phyloP scores from a whole-genome alignment of 2,113 vertebrate genomes.

The Aix galericulata region DNA sequence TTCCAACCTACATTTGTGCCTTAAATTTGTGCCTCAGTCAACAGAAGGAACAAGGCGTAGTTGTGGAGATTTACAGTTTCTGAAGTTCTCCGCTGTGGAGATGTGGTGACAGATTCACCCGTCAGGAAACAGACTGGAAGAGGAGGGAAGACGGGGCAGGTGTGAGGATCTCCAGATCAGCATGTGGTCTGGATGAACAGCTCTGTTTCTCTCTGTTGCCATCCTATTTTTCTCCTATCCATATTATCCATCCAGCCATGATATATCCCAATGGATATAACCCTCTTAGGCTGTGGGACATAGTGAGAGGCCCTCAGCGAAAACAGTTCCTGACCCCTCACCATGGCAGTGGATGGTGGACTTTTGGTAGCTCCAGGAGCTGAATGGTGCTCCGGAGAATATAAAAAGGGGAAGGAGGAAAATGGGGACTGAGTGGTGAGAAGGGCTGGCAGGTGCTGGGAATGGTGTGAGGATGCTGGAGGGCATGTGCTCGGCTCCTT shows the following conservation, averaged over 20 bases:
- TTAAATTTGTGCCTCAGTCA: neutral
- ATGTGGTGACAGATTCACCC: neutral
- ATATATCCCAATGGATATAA: neutral
- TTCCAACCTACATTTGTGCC: neutral
- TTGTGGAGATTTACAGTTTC: neutral
- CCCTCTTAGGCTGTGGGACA: neutral
- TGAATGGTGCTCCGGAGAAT: neutral
- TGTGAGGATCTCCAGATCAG: neutral
- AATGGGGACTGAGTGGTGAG: neutral
- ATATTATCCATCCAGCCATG: neutral
- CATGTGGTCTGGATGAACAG: neutral
- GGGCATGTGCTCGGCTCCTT: neutral
- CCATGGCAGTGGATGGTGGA: neutral
- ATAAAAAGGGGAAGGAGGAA: neutral
- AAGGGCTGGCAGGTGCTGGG: neutral
- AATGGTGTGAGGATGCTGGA: neutral
- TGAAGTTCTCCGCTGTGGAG: neutral
- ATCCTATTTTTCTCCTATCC: neutral
- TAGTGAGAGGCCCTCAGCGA: neutral
- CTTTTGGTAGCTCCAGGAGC: neutral
- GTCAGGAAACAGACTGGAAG: neutral
- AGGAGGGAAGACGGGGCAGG: neutral
- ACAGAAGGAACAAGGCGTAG: neutral
- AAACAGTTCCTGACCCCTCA: neutral
- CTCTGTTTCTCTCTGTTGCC: neutral